A percentile compares a stretch with the other conserved stretches of the same genome.
Evolutionary conservation across 2,797 vertebrate species (phyloP).

Genomic region (Manis javanica): DNA sequence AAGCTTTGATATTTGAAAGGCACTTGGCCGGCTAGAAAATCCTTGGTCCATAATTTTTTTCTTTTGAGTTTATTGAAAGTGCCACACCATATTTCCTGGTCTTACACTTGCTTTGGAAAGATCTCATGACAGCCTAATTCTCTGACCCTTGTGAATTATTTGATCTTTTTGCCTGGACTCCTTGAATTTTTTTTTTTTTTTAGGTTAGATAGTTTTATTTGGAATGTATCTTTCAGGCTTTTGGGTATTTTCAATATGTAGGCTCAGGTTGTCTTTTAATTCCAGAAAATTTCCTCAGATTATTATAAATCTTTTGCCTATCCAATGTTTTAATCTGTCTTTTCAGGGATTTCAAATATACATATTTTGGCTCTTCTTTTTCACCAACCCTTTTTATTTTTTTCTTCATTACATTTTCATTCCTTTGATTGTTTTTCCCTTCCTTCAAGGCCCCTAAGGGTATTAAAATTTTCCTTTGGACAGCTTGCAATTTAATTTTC

Average conservation of each 20-base stretch:
- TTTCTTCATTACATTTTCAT: not conserved
- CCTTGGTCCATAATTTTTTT: not conserved
- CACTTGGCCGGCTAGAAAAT: not conserved
- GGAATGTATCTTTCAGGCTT: not conserved
- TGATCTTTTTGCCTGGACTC: not conserved
- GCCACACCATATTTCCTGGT: not conserved
- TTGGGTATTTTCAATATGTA: not conserved
- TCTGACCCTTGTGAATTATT: not conserved
- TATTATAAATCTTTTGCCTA: not conserved
- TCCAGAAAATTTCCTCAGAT: not conserved
- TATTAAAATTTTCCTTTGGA: not conserved
- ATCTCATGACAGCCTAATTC: not conserved
- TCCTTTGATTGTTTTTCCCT: not conserved
- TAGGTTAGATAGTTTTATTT: not conserved
- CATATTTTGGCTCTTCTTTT: not conserved
- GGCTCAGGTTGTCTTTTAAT: not conserved
- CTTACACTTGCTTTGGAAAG: not conserved
- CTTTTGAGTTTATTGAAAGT: conserved; percentile 17
- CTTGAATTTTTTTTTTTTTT: not conserved
- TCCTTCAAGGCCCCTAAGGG: not conserved
- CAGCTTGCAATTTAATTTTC: not conserved
- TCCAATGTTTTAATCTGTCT: not conserved
- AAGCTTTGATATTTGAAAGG: not conserved
- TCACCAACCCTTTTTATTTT: not conserved
- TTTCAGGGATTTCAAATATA: not conserved